Percentiles rank a stretch among this genome's conserved stretches.
Conservation (phyloP, 2,113 vertebrate species). For the Cavia aperea region DNA sequence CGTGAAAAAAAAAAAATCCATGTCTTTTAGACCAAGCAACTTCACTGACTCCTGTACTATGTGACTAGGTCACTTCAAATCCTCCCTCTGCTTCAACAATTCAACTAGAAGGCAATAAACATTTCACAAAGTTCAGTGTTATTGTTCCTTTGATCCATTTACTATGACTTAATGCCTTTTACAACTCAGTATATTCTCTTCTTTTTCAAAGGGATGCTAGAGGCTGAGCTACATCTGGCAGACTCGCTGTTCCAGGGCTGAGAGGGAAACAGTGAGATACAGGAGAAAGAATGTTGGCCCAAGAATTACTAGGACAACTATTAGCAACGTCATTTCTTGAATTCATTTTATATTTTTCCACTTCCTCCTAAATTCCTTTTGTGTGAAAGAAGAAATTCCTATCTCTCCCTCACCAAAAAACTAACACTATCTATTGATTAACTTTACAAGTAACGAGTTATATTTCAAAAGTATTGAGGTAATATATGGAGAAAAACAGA, state of each 20-base stretch:
- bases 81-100: neutral
- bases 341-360: neutral
- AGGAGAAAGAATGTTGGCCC: slow-evolving; percentile 12
- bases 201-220: neutral
- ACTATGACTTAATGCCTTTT: neutral
- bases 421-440: neutral
- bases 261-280: neutral
- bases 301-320: neutral
- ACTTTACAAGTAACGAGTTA: neutral
- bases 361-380: neutral
- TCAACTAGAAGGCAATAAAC: neutral
- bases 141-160: slow-evolving; percentile 9
- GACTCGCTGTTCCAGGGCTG: neutral
- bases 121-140: neutral
- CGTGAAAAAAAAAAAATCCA: neutral
- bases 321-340: neutral
- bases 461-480: neutral
- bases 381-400: neutral
- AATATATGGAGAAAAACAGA: neutral
- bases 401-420: neutral
- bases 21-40: neutral
- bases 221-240: neutral
- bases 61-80: neutral
- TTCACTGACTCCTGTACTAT: neutral
- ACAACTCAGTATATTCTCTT: slow-evolving; percentile 4